These are phyloP conservation scores for Limnothrissa miodon DNA, from an alignment of 2,113 vertebrate genomes.

Conservation along the genomic window DNA sequence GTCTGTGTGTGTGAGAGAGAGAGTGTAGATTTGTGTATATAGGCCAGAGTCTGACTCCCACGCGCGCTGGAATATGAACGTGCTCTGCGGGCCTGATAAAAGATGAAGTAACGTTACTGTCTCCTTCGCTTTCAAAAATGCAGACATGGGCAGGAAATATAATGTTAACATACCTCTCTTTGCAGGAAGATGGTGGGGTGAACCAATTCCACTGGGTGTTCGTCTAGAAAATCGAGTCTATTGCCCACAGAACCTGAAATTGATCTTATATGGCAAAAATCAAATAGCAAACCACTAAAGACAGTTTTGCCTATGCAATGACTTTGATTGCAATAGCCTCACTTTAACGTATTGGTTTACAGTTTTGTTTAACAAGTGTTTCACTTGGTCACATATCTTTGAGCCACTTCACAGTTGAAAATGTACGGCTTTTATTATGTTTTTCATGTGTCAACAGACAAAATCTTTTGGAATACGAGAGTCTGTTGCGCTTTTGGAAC, in stretches of 20 bases:
- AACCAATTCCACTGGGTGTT: neutral
- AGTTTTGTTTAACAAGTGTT: neutral
- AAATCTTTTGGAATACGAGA: conserved; percentile 37
- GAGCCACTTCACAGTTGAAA: neutral
- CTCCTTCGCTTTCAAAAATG: neutral
- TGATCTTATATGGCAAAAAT: neutral
- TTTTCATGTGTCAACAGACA: neutral
- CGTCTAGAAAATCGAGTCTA: neutral
- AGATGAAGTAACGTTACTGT: neutral
- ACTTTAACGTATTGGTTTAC: neutral
- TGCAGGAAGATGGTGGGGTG: neutral
- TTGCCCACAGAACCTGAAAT: neutral
- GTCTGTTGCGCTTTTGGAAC: conserved; percentile 24
- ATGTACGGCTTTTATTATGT: neutral
- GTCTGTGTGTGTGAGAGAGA: neutral
- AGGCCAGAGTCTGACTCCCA: conserved; percentile 54
- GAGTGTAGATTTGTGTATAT: neutral
- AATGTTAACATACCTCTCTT: neutral
- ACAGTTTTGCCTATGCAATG: neutral
- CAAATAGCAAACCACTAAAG: neutral
- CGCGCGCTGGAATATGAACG: conserved; percentile 13
- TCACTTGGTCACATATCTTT: neutral
- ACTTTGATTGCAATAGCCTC: neutral
- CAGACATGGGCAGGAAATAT: neutral
- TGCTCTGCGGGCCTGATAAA: neutral